Evolutionary conservation across 2,888 invertebrate genomes (phyloP).

Genomic region (Euclidia mi): DNA sequence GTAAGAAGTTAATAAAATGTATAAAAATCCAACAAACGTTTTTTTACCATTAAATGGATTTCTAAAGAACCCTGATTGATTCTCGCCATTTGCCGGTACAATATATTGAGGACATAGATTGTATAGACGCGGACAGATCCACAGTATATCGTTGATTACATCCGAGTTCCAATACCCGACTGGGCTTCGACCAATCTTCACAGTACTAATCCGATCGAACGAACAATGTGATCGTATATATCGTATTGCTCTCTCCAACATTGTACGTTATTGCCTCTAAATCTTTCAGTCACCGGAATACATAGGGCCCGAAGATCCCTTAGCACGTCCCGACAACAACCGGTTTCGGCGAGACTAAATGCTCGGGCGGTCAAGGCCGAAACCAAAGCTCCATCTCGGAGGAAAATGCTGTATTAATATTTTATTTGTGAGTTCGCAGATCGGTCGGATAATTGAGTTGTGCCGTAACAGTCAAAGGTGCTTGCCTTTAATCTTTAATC

Average conservation of each 20-base stretch:
- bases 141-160: constrained; percentile 58
- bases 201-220: constrained; percentile 83
- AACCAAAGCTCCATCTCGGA: background rate
- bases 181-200: constrained; percentile 68
- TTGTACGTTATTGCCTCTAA: constrained; percentile 88
- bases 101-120: constrained; percentile 55
- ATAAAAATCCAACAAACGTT: too few relatives aligned
- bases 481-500: too few relatives aligned
- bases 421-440: constrained; percentile 1
- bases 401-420: constrained; percentile 8
- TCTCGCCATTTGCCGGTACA: constrained; percentile 34
- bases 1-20: too few relatives aligned
- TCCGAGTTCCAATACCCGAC: constrained; percentile 54
- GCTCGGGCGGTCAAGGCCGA: constrained; percentile 35
- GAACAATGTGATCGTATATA: constrained; percentile 83
- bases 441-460: background rate
- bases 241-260: constrained; percentile 78
- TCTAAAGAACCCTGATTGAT: constrained; percentile 38
- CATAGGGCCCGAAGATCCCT: constrained; percentile 55
- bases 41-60: too few relatives aligned
- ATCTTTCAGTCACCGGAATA: constrained; percentile 79
- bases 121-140: constrained; percentile 34
- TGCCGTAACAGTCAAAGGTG: too few relatives aligned
- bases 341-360: constrained; percentile 17
- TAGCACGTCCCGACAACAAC: constrained; percentile 16